phyloP scores from a whole-genome alignment of 2,797 vertebrate genomes.

The Notolabrus celidotus region DNA sequence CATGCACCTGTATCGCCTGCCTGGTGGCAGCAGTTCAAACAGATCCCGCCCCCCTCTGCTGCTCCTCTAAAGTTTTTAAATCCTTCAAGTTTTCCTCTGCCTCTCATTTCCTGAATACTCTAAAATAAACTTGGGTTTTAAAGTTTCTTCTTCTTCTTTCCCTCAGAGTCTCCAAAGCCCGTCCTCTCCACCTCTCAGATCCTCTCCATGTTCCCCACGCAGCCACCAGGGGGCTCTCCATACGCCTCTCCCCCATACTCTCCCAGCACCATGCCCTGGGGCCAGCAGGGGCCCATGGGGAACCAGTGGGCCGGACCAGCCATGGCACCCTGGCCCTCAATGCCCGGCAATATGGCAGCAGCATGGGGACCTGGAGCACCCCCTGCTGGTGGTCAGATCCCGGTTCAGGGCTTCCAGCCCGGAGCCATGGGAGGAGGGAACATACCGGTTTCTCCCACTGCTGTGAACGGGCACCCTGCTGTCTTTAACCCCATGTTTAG shows the following conservation, averaged over 20 bases:
- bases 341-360: slow-evolving; percentile 20
- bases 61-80: too few relatives aligned
- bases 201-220: slow-evolving; percentile 66
- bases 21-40: too few relatives aligned
- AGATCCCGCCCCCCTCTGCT: too few relatives aligned
- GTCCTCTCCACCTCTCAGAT: slow-evolving; percentile 64
- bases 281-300: slow-evolving; percentile 41
- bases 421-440: slow-evolving; percentile 19
- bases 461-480: neutral
- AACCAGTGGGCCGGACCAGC: slow-evolving; percentile 51
- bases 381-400: slow-evolving; percentile 25
- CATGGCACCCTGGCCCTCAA: slow-evolving; percentile 29
- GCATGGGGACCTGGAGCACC: slow-evolving; percentile 36
- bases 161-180: slow-evolving; percentile 54
- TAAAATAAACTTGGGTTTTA: too few relatives aligned
- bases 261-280: slow-evolving; percentile 59
- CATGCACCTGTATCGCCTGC: too few relatives aligned
- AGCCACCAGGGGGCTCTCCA: slow-evolving; percentile 54
- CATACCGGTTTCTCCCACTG: neutral
- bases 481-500: slow-evolving; percentile 8
- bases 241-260: slow-evolving; percentile 45
- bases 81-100: too few relatives aligned
- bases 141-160: neutral
- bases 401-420: neutral
- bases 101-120: too few relatives aligned